These are phyloP conservation scores for Hirtodrosophila trivittata DNA, from an alignment of 2,888 invertebrate genomes.

Conservation along the genomic window DNA sequence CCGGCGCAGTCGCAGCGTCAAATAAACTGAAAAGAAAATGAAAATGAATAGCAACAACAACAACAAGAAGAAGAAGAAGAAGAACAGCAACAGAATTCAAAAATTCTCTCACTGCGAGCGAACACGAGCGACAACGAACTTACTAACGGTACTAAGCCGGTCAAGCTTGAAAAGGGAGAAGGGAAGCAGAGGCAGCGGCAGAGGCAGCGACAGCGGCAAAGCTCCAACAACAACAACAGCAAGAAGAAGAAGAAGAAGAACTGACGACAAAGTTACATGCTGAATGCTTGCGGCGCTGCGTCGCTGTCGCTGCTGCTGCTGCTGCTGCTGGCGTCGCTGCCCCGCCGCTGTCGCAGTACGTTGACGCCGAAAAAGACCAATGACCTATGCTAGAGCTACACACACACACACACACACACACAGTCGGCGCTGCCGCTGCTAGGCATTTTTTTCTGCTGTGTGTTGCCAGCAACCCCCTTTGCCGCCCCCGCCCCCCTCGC, in stretches of 20 bases:
- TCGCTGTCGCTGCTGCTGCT: constrained; percentile 55
- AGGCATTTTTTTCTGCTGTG: constrained; percentile 42
- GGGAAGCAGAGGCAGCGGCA: constrained; percentile 56
- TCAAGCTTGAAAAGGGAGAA: constrained; percentile 61
- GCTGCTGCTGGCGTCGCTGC: constrained; percentile 47
- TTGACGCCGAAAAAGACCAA: constrained; percentile 84
- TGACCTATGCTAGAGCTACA: constrained; percentile 81
- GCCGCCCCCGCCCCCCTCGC: not conserved
- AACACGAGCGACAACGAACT: constrained; percentile 72
- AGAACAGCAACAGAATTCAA: constrained; percentile 41
- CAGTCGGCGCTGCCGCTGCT: constrained; percentile 46
- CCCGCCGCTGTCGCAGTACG: constrained; percentile 76
- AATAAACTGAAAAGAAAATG: constrained; percentile 75
- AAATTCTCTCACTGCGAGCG: constrained; percentile 64
- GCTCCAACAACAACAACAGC: constrained; percentile 18
- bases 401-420: constrained; percentile 11
- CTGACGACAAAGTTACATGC: constrained; percentile 80
- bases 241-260: constrained; percentile 39
- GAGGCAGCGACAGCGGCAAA: constrained; percentile 21
- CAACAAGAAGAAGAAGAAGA: constrained; percentile 17
- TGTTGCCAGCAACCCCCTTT: constrained; percentile 3
- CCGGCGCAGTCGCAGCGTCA: constrained; percentile 36
- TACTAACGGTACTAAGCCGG: constrained; percentile 80
- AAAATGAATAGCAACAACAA: constrained; percentile 69
- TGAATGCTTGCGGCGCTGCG: constrained; percentile 49